Evolutionary conservation across 2,113 vertebrate genomes (phyloP), one percentile per base, ranked within the genome.

Genomic region (Gymnogyps californianus): DNA sequence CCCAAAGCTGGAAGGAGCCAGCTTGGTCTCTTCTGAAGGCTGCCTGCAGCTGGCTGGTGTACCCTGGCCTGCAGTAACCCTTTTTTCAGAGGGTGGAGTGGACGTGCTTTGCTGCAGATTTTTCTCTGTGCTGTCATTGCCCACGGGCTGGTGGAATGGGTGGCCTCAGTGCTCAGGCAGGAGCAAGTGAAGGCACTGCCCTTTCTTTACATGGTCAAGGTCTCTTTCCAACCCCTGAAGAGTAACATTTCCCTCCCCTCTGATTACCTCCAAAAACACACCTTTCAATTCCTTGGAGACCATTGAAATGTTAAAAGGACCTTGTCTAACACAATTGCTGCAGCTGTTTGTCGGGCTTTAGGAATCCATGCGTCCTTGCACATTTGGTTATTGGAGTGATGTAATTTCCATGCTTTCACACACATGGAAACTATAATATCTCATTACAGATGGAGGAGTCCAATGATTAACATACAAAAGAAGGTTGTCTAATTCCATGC

Each of bases 391-490:
- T 81, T 89, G 75, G 86, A 62, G 57, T 96, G 93, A 97, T 83
- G 96, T 95, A 25, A 92, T 96, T 97, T 97, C 88, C 89, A 67
- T 77, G 57, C 54, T 59, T 91, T 59, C 80, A 54, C 90, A 95
- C 96, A 96, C 83, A 94, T 93, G 93, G 96, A 97, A 96, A 19
- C 93, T 49, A 89, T 97, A 97, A 97, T 83, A 86, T 75, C 89
- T 96, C 85, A 46, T 95, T 96, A 86, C 85, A 91, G 74, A 82
- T 82, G 72, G 88, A 92, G 57, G 77, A 93, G 46, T 66, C 77
- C 57, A 64, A 24, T 83, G 93, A 96, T 76, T 93, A 88, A 66
- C 83, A 44, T 86, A 74, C 82, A 91, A 31, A 91, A 86, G 83
- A 54, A 92, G 59, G 16, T 83, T 87, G 55, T 64, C 86, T 82